Base-by-base conservation (phyloP, 2,113 vertebrate genomes). In the Larimichthys crocea region DNA sequence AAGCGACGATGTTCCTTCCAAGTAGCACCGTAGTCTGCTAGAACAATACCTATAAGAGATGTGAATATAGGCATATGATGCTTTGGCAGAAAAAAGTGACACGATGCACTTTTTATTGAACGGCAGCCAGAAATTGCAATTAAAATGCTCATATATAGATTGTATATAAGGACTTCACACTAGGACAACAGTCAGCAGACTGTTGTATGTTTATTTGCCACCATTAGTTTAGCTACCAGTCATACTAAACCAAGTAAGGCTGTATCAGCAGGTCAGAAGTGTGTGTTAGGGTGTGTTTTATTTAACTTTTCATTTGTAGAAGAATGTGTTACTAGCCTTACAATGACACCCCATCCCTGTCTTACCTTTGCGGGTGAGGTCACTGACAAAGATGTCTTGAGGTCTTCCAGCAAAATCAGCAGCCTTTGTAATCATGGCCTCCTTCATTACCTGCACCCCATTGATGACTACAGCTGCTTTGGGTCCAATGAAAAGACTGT, bases 1-100 rank as follows among this genome's bases (percentile, higher is more conserved):
- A 97, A 97, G 42, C 87, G 93, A 3, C 95, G 89, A 69, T 89
- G 85, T 67, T 96, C 94, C 31, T 84, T 95, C 96, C 95, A 96
- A 0, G 15, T 0, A 0, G 10, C 59, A 0, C 93, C 93, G 0
- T 93, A 95, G 26, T 31, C 88, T 1, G 93, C 95, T 0, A 92
- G 0, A 57, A 82, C 0, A 55, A 96, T 0, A 6, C 95, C 95
- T 95, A 22, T 4, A 50, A 74, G 14, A 52, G 3, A n/a, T 12
- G 22, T 46, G 48, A 20, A 31, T 17, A 59, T 29, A 17, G 3
- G 12, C 17, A 55, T 1, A 14, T 50, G 40, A 52, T 1, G 19
- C 22, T 31, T 46, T 14, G 59, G 1, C 22, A 53, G 1, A 64
- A 15, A 3, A 42, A 59, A 20, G 59, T 19, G 1, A 31, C 2